These are phyloP conservation scores for Petrocephalus zakoni DNA, from an alignment of 2,113 vertebrate genomes.

Conservation along the genomic window DNA sequence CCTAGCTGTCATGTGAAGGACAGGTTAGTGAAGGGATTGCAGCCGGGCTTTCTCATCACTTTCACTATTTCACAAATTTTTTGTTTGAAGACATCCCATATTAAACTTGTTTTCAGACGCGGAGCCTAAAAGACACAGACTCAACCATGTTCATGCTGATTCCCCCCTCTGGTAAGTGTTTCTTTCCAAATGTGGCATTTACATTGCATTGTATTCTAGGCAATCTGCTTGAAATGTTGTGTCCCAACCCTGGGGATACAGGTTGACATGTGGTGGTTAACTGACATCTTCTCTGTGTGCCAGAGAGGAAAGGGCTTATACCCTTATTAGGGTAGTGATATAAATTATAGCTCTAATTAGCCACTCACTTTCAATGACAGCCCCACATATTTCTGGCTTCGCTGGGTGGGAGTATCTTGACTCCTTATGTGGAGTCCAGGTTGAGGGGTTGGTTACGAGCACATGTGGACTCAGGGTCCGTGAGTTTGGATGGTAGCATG, in stretches of 20 bases:
- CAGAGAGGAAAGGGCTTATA: not conserved
- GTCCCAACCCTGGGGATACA: not conserved
- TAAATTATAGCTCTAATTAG: not conserved
- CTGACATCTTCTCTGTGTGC: not conserved
- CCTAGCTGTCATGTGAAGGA: not conserved
- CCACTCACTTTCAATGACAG: too few species aligned
- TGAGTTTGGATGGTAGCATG: not conserved
- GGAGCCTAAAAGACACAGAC: conserved; percentile 32
- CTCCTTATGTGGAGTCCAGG: not conserved
- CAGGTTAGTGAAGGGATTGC: not conserved
- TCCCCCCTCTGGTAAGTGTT: conserved; percentile 57
- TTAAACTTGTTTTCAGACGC: conserved; percentile 36
- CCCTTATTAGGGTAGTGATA: not conserved
- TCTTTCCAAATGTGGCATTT: not conserved
- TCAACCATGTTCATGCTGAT: conserved; percentile 61
- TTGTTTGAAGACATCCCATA: not conserved
- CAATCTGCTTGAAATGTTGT: not conserved
- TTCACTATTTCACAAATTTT: not conserved
- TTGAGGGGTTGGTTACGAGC: not conserved
- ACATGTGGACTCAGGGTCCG: not conserved
- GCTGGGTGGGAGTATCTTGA: not conserved
- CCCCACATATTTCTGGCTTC: not conserved
- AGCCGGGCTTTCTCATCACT: not conserved
- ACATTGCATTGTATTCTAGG: not conserved
- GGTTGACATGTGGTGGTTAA: not conserved